Base-by-base conservation (phyloP, 64 coral and sea anemone species). In the Stylophora pistillata region DNA sequence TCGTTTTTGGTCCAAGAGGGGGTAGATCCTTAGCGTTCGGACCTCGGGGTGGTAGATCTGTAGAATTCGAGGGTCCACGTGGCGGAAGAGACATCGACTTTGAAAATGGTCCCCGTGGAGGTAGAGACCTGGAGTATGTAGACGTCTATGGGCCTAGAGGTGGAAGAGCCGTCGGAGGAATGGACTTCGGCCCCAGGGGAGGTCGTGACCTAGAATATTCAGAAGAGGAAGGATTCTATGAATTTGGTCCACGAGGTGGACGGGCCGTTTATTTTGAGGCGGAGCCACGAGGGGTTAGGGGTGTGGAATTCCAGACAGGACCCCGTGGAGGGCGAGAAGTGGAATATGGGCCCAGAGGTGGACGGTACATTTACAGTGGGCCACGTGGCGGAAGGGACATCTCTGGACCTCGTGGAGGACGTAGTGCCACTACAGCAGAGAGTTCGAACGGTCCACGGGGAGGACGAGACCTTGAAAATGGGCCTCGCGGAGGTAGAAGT, bases 381-480 rank as follows among this genome's bases (percentile, higher is more conserved):
- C 81, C 89, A 71, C 81, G 89, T 69, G 81, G 81, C 20, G 89
- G 89, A 21, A 70, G 90, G n/a, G 73, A 76, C 73, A 74, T 91
- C n/a, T 83, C 73, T 77, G 90, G 90, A 41, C 90, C 90, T 53
- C 68, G 89, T n/a, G 89, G 89, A 30, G 89, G 89, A 71, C 68
- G 89, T 55, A 30, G 58, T 37, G 12, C 58, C 23, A 18, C 27
- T 10, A 27, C n/a, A 13, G 26, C 26, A 12, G 86, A 76, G n/a
- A 76, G 2, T 34, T 34, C 52, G n/a, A 60, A 87, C 18, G 85
- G 85, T 26, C 85, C 85, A 57, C 64, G 85, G 1, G 85, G 85
- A 30, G 78, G 78, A 60, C 55, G 78, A 31, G 78, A 59, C 54
- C 55, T 65, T 10, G 60, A 81, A 33, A 76, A 16, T 74, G 85